Percentiles rank a stretch among this genome's conserved stretches.
Conservation (phyloP, 2,113 vertebrate genomes). For the Oriolus oriolus region DNA sequence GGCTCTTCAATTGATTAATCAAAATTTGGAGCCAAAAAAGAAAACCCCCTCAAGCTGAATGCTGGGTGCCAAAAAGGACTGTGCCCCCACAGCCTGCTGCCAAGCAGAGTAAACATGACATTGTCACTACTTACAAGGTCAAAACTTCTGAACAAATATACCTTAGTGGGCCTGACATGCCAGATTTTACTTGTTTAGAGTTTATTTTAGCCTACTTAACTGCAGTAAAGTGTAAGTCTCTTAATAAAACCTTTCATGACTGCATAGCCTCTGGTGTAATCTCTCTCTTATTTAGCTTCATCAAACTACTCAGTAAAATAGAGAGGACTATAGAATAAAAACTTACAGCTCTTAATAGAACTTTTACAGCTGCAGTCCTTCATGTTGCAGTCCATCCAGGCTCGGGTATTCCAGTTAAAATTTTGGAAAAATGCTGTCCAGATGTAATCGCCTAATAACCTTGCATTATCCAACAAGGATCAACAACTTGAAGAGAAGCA, state of each 20-base stretch:
- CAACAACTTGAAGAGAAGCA: neutral
- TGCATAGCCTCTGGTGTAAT: neutral
- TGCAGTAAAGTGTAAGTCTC: neutral
- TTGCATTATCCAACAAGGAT: neutral
- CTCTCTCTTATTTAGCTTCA: neutral
- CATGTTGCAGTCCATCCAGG: neutral
- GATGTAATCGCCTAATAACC: neutral
- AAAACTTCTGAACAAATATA: neutral
- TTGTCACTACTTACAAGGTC: neutral
- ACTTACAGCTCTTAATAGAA: neutral
- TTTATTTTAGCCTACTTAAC: neutral
- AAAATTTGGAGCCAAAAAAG: neutral
- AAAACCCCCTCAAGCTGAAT: fast-evolving
- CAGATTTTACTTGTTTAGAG: neutral
- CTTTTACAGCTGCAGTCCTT: neutral
- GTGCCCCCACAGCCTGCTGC: neutral
- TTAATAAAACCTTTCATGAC: neutral
- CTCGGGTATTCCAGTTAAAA: neutral
- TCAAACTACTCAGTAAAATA: neutral
- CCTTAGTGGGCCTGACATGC: neutral
- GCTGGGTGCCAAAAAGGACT: neutral
- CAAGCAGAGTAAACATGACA: neutral
- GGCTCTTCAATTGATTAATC: neutral
- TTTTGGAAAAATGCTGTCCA: neutral
- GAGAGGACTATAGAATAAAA: neutral